Evolutionary conservation across 2,113 vertebrate genomes (phyloP).

Genomic region (Genyomyrus donnyi): DNA sequence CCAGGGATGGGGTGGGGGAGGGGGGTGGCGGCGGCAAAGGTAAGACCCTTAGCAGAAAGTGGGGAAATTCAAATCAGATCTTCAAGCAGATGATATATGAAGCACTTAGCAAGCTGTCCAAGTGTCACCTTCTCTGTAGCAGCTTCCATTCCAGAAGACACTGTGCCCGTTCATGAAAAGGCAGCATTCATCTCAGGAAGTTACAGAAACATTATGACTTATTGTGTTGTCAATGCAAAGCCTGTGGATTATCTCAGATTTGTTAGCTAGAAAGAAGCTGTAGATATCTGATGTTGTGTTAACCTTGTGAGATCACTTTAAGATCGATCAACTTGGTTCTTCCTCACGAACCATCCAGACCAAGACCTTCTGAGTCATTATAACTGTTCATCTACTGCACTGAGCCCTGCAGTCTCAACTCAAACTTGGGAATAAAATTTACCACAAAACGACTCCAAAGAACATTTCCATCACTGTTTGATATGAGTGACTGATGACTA

Average conservation of each 20-base stretch:
- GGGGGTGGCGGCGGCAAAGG: background rate
- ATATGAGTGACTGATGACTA: background rate
- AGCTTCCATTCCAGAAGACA: background rate
- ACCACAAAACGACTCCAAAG: background rate
- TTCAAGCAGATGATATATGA: background rate
- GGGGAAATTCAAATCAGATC: background rate
- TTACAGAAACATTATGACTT: background rate
- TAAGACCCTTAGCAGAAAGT: background rate
- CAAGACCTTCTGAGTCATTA: background rate
- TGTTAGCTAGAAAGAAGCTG: background rate
- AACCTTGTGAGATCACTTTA: background rate
- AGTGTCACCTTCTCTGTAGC: background rate
- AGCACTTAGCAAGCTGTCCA: background rate
- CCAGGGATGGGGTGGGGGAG: background rate
- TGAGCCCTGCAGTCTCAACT: background rate
- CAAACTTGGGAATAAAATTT: background rate
- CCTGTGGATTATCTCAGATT: background rate
- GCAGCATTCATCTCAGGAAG: background rate
- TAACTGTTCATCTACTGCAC: background rate
- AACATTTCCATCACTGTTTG: background rate
- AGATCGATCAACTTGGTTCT: background rate
- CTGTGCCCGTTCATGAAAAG: background rate
- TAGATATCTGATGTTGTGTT: background rate
- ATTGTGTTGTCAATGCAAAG: background rate
- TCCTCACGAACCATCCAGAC: background rate